phyloP scores from a whole-genome alignment of 2,113 vertebrate species.

The human region GRCh38 chr14:70053001-70053500 shows the following conservation, averaged over 20 bases:
- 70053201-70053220: not conserved
- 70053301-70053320: not conserved
- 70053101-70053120: not conserved
- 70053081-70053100: not conserved
- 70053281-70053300: not conserved
- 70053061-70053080: not conserved
- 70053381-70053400: constrained; percentile 3
- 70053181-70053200: constrained; percentile 45
- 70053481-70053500: not conserved
- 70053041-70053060: not conserved
- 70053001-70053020: not conserved
- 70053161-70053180: not conserved
- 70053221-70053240: constrained; percentile 28
- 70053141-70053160: not conserved
- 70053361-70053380: not conserved
- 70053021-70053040: not conserved
- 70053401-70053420: not conserved
- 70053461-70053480: not conserved
- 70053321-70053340: constrained; percentile 9
- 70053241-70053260: not conserved
- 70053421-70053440: constrained; percentile 1
- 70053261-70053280: not conserved
- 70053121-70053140: not conserved
- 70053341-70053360: constrained; percentile 13
- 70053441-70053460: not conserved